Conservation (phyloP, 2,888 invertebrate genomes). For the Mayetiola destructor region DNA sequence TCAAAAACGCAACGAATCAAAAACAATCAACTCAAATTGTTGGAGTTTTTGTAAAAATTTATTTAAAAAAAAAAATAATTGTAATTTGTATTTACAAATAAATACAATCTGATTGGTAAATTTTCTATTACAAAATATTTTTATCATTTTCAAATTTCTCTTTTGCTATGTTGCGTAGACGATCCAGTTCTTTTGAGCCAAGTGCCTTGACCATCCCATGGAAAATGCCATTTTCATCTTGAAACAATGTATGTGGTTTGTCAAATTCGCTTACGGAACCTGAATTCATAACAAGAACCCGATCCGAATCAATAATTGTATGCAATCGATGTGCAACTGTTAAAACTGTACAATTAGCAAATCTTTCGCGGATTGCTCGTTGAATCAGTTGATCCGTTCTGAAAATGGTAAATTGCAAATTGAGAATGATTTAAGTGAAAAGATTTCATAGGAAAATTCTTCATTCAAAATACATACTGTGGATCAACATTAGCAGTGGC, state of each 20-base stretch:
- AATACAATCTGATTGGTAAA: not conserved
- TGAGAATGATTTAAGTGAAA: not conserved
- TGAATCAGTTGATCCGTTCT: conserved; percentile 64
- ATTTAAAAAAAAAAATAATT: too few relatives aligned
- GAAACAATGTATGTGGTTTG: conserved; percentile 44
- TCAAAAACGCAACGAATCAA: too few relatives aligned
- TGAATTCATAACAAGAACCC: conserved; percentile 63
- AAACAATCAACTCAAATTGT: too few relatives aligned
- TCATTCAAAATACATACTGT: conserved; percentile 24
- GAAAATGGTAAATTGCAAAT: not conserved
- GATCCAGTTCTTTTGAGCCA: conserved; percentile 29
- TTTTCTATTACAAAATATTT: not conserved
- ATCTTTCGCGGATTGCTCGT: conserved; percentile 56
- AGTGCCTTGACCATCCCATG: conserved; percentile 50
- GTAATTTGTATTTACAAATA: too few relatives aligned
- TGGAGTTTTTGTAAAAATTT: too few relatives aligned
- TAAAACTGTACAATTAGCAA: conserved; percentile 62
- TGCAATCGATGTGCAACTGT: conserved; percentile 80
- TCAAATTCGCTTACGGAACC: conserved; percentile 57
- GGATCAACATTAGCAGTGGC: conserved; percentile 51
- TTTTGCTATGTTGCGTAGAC: conserved; percentile 19
- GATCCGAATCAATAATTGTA: conserved; percentile 78
- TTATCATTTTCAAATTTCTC: conserved; percentile 16
- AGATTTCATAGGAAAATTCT: not conserved
- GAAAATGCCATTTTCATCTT: conserved; percentile 42